Conservation (phyloP, 2,888 invertebrate genomes). For the Chrysolina oricalcia region DNA sequence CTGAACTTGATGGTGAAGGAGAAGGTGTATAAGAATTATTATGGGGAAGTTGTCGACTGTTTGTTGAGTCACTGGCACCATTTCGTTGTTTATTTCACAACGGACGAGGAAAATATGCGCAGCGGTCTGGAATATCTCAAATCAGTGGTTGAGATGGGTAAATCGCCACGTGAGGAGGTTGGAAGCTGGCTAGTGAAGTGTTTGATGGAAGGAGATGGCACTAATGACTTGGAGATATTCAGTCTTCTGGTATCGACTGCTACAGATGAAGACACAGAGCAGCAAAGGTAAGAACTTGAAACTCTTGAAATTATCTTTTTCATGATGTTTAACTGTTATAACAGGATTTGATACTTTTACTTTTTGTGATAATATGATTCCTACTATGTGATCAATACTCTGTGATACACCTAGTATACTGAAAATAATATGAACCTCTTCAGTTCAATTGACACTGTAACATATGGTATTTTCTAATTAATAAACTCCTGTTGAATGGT, state of each 20-base stretch:
- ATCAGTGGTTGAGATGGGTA: slow-evolving; percentile 48
- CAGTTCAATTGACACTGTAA: too few species aligned
- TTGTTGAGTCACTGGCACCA: slow-evolving; percentile 57
- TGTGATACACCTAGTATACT: too few species aligned
- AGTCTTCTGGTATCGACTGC: slow-evolving; percentile 49
- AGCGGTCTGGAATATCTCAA: slow-evolving; percentile 60
- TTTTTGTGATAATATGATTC: too few species aligned
- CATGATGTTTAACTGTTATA: too few species aligned
- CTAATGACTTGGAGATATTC: slow-evolving; percentile 57
- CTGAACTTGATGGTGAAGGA: slow-evolving; percentile 50
- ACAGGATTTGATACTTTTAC: too few species aligned
- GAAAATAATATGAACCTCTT: too few species aligned
- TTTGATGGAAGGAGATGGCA: slow-evolving; percentile 38
- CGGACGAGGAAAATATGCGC: slow-evolving; percentile 38
- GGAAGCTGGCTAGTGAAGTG: slow-evolving; percentile 41
- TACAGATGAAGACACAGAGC: slow-evolving; percentile 46
- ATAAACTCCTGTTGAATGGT: too few species aligned
- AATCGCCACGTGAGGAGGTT: slow-evolving; percentile 38
- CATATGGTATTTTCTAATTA: too few species aligned
- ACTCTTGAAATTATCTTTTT: neutral
- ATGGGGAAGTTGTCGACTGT: slow-evolving; percentile 42
- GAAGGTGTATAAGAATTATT: slow-evolving; percentile 40
- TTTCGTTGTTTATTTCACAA: slow-evolving; percentile 58
- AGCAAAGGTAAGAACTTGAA: slow-evolving; percentile 56
- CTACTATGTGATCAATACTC: too few species aligned